Evolutionary conservation across 2,888 invertebrate genomes (phyloP), one percentile per base, ranked within the genome.

Genomic region (Coelinius sp.): DNA sequence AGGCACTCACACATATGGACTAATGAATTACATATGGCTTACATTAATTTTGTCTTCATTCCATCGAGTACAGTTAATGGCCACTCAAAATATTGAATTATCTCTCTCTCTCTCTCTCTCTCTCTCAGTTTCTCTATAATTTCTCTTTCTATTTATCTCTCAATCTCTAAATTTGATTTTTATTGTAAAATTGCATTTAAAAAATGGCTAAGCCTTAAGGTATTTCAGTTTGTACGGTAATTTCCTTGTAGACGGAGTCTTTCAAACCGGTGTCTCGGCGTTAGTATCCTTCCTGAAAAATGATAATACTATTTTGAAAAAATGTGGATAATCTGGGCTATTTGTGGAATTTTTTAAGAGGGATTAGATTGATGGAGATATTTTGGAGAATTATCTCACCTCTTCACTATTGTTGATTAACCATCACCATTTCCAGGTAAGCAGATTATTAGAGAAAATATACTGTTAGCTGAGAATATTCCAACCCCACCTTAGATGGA

Each of bases 231-330:
- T 88, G 87, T 88, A 88, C 87, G 86, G 83, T 81, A 78, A 82
- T 82, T 84, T 73, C 78, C 78, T 79, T 83, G 79, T 80, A 75
- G 78, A 80, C 81, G 78, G 76, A 81, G 80, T 82, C 81, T 78
- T 76, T 88, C 84, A 88, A 75, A 88, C 88, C 74, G 88, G 87
- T 79, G 88, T 88, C 83, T 88, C 88, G 78, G 88, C 88, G 75
- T 88, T 88, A 84, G 83, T 88, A 85, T 88, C 88, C 85, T 86
- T 88, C 86, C 88, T 88, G 82, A 68, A 86, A 86, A 75, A 76
- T 22, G 73, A 8, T 44, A 46, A 53, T 53, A 73, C 69, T 78
- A 68, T 76, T 75, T 66, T 6, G 12, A 49, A 66, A 72, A 76
- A 74, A 68, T 35, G 14, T 14, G 35, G 10, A 31, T 6, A 25